phyloP scores from a whole-genome alignment of 1,140 invertebrate species.

The Drosophila willistoni region DNA sequence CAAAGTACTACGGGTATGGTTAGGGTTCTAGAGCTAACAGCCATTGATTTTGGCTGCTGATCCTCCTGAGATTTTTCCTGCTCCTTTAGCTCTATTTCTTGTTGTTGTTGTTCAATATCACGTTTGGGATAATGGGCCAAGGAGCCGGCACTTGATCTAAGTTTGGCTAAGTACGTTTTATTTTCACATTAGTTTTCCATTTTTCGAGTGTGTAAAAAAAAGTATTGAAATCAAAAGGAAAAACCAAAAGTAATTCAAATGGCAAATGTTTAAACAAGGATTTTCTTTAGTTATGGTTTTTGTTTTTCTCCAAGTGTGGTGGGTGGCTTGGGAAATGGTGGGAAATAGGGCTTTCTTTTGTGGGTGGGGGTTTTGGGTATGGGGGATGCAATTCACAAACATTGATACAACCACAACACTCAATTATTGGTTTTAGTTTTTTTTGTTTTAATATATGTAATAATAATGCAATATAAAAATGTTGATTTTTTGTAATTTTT shows the following conservation, averaged over 20 bases:
- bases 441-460: conserved; percentile 5
- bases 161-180: conserved; percentile 31
- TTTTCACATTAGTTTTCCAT: not conserved
- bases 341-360: conserved; percentile 40
- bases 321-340: not conserved
- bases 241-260: conserved; percentile 70
- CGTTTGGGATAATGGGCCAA: conserved; percentile 36
- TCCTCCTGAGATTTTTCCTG: conserved; percentile 24
- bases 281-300: not conserved
- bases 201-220: not conserved
- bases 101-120: not conserved
- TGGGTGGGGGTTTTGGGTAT: not conserved
- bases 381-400: conserved; percentile 73
- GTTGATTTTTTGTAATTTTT: conserved; percentile 21
- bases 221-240: conserved; percentile 44
- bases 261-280: conserved; percentile 36
- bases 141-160: conserved; percentile 55
- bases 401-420: conserved; percentile 82
- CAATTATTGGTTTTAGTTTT: conserved; percentile 34
- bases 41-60: conserved; percentile 23
- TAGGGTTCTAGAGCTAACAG: conserved; percentile 42
- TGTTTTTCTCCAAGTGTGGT: not conserved
- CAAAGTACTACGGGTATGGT: conserved; percentile 79
- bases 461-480: conserved; percentile 47
- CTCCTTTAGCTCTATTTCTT: not conserved